phyloP scores from a whole-genome alignment of 2,113 vertebrate species.

The Hydrolagus affinis region DNA sequence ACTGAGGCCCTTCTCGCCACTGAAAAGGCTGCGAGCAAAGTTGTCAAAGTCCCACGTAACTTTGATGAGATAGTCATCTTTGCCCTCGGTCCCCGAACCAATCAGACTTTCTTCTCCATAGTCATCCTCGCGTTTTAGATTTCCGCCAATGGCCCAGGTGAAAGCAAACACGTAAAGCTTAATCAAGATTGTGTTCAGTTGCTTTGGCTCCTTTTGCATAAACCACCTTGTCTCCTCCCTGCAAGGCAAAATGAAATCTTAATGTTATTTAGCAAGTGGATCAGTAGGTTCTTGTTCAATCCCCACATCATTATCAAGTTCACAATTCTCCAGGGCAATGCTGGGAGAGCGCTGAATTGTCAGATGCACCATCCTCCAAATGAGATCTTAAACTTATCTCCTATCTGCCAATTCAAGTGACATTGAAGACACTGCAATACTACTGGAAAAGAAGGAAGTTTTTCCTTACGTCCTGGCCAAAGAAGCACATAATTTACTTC shows the following conservation, averaged over 20 bases:
- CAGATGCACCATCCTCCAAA: too few species aligned
- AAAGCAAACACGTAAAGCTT: constrained; percentile 50
- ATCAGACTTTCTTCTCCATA: constrained; percentile 43
- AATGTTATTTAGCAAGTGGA: background rate
- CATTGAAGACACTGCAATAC: too few species aligned
- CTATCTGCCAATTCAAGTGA: too few species aligned
- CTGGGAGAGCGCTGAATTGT: too few species aligned
- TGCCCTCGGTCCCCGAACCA: constrained; percentile 34
- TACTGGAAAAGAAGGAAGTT: too few species aligned
- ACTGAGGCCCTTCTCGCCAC: constrained; percentile 38
- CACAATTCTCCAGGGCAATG: too few species aligned
- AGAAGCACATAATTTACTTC: too few species aligned
- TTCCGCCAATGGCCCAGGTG: constrained; percentile 47
- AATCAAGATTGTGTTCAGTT: constrained; percentile 38
- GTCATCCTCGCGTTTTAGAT: constrained; percentile 43
- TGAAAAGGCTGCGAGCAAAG: constrained; percentile 46
- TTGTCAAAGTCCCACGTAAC: constrained; percentile 44
- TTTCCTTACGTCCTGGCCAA: too few species aligned
- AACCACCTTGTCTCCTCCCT: constrained; percentile 26
- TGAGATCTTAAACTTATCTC: too few species aligned
- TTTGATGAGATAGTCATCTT: constrained; percentile 35
- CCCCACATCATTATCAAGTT: too few species aligned
- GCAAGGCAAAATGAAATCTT: constrained; percentile 20
- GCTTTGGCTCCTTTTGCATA: constrained; percentile 43
- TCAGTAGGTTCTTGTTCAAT: background rate